Conservation (phyloP, 2,113 vertebrate genomes). For the Pelobates fuscus region DNA sequence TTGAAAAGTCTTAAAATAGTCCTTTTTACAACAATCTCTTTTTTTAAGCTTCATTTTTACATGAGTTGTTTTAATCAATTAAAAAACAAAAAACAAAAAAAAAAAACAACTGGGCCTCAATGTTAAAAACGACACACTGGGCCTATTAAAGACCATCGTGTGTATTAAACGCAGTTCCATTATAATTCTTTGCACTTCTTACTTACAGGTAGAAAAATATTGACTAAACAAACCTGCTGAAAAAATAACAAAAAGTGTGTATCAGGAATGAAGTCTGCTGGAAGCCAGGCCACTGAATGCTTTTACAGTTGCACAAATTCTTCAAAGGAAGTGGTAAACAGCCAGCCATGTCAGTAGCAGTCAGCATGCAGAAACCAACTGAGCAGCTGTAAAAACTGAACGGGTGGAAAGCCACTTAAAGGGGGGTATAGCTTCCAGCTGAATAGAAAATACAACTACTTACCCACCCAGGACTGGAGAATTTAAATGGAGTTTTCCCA, state of each 20-base stretch:
- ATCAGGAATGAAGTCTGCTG: neutral
- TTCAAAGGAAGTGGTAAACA: constrained; percentile 67
- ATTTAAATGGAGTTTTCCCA: neutral
- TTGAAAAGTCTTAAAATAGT: too few relatives aligned
- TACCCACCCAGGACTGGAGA: too few relatives aligned
- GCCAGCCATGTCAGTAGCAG: constrained; percentile 55
- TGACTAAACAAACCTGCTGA: constrained; percentile 27
- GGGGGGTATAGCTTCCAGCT: neutral
- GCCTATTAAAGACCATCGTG: too few relatives aligned
- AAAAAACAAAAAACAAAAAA: too few relatives aligned
- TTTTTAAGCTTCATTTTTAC: too few relatives aligned
- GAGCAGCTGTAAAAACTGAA: constrained; percentile 64
- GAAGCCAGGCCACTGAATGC: constrained; percentile 46
- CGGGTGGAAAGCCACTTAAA: constrained; percentile 31
- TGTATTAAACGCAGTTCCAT: neutral
- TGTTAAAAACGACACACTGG: too few relatives aligned
- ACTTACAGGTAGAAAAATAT: constrained; percentile 21
- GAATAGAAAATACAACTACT: neutral
- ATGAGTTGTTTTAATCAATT: too few relatives aligned
- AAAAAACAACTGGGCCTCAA: too few relatives aligned
- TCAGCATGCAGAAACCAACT: constrained; percentile 57
- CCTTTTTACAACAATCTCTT: too few relatives aligned
- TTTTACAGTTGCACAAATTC: constrained; percentile 67
- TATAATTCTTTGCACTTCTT: neutral
- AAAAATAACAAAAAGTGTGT: neutral